These are phyloP conservation scores for Teleogryllus occipitalis DNA, from an alignment of 1,140 invertebrate genomes.

Conservation along the genomic window DNA sequence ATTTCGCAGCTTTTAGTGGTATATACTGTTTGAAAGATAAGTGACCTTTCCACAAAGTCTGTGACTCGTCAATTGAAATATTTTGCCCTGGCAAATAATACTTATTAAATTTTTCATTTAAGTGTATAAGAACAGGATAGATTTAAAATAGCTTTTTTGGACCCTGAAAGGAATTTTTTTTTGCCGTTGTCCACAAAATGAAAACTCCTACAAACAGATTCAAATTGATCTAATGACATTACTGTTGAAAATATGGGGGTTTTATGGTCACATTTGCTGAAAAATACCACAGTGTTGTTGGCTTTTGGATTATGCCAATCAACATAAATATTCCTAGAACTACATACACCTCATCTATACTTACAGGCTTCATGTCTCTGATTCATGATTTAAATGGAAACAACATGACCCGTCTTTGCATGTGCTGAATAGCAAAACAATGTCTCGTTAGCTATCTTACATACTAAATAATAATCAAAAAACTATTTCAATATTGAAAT, in stretches of 20 bases:
- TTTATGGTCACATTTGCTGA: neutral
- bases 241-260: neutral
- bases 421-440: too few species aligned
- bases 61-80: conserved; percentile 20
- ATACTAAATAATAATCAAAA: too few species aligned
- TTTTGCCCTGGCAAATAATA: too few species aligned
- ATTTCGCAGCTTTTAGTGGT: conserved; percentile 14
- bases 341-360: conserved; percentile 9
- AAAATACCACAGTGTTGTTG: conserved; percentile 12
- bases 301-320: conserved; percentile 15
- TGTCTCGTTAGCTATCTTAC: too few species aligned
- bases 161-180: neutral
- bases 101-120: conserved; percentile 18
- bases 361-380: conserved; percentile 9
- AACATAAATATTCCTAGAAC: conserved; percentile 7
- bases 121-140: conserved; percentile 3
- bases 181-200: conserved; percentile 7
- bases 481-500: too few species aligned
- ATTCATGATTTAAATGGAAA: conserved; percentile 7
- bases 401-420: neutral
- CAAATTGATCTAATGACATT: neutral
- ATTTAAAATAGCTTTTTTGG: conserved; percentile 14
- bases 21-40: conserved; percentile 20
- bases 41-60: conserved; percentile 18
- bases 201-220: neutral